Conservation (phyloP, 2,797 vertebrate genomes). For the Danionella dracula region DNA sequence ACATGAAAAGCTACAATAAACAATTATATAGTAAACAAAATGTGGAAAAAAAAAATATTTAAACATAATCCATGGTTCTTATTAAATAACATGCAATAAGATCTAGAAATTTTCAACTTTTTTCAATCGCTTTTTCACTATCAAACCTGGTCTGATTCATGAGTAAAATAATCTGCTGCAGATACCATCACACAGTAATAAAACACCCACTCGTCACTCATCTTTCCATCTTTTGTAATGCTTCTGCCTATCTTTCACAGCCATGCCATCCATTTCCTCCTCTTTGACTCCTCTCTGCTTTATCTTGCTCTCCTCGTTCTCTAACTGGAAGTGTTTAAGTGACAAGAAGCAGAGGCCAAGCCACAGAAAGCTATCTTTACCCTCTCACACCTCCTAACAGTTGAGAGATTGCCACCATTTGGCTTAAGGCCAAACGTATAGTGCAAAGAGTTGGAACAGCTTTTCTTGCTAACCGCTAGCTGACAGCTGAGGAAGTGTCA, state of each 20-base stretch:
- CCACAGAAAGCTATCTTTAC: conserved; percentile 40
- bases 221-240: conserved; percentile 11
- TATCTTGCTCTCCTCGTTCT: neutral
- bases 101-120: too few relatives aligned
- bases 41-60: too few relatives aligned
- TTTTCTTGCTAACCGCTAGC: conserved; percentile 32
- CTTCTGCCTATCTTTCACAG: conserved; percentile 8
- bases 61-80: too few relatives aligned
- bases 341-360: conserved; percentile 31
- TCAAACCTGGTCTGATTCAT: neutral
- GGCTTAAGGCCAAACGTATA: conserved; percentile 11
- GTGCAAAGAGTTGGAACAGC: neutral
- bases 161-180: conserved; percentile 5
- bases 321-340: conserved; percentile 29
- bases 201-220: conserved; percentile 2
- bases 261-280: conserved; percentile 8
- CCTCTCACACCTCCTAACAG: conserved; percentile 34
- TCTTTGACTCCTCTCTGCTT: neutral
- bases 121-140: neutral
- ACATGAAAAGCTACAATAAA: too few relatives aligned
- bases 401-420: conserved; percentile 28
- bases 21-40: too few relatives aligned
- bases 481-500: conserved; percentile 40
- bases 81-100: too few relatives aligned
- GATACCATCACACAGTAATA: neutral